Percentiles rank a stretch among this genome's conserved stretches.
phyloP scores from a whole-genome alignment of 2,113 vertebrate species.

The Neogale vison region DNA sequence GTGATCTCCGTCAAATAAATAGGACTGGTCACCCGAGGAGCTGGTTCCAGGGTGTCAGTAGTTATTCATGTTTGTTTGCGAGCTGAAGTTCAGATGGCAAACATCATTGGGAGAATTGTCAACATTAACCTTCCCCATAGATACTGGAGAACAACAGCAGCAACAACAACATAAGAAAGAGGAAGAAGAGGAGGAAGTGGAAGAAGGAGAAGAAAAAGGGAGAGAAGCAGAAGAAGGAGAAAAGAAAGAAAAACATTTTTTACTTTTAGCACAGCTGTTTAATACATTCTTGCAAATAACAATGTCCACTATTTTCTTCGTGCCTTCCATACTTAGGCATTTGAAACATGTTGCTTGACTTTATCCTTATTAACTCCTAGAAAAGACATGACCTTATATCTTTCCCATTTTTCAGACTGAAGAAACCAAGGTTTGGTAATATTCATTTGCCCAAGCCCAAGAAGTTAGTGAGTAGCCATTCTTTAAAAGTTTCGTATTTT shows the following conservation, averaged over 20 bases:
- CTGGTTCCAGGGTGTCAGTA: not conserved
- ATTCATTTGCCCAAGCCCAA: not conserved
- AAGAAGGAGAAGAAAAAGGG: no score
- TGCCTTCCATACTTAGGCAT: not conserved
- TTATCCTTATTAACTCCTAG: not conserved
- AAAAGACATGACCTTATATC: not conserved
- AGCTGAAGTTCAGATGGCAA: not conserved
- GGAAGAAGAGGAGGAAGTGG: not conserved
- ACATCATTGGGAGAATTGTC: not conserved
- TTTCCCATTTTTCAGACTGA: not conserved
- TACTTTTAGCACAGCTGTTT: not conserved
- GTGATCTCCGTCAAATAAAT: no score
- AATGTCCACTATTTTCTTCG: not conserved
- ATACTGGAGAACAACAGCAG: not conserved
- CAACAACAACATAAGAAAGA: not conserved
- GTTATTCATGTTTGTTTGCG: not conserved
- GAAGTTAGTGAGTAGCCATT: not conserved
- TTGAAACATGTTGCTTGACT: not conserved
- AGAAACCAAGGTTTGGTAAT: not conserved
- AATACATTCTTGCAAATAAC: not conserved
- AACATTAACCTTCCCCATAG: not conserved
- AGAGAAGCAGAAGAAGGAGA: not conserved
- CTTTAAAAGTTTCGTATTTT: slow-evolving; percentile 13
- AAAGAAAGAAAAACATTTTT: not conserved
- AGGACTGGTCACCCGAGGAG: not conserved